phyloP scores from a whole-genome alignment of 2,888 invertebrate genomes.

The Pharmacophagus antenor region DNA sequence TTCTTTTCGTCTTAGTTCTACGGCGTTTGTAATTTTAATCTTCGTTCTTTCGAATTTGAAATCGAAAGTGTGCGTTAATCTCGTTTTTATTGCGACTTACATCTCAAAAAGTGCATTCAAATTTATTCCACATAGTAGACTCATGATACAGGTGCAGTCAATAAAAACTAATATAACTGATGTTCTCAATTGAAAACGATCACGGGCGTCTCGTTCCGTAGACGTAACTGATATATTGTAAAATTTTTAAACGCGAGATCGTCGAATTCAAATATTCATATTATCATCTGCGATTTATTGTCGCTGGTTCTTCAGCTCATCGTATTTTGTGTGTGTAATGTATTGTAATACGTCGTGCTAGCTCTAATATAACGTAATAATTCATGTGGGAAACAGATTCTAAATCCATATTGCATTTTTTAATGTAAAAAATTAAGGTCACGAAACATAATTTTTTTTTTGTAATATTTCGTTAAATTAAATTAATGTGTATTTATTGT shows the following conservation, averaged over 20 bases:
- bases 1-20: background rate
- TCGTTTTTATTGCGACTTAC: background rate
- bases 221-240: background rate
- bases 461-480: too few relatives aligned
- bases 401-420: too few relatives aligned
- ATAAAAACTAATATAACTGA: slow-evolving; percentile 12
- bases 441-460: too few relatives aligned
- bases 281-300: too few relatives aligned
- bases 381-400: too few relatives aligned
- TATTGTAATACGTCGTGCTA: too few relatives aligned
- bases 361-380: too few relatives aligned
- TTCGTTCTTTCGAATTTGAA: background rate
- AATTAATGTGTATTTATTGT: background rate
- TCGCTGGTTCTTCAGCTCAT: too few relatives aligned
- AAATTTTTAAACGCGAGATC: background rate
- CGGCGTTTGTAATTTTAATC: slow-evolving; percentile 6
- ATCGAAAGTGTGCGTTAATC: background rate
- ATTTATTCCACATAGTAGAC: background rate
- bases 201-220: background rate
- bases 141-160: slow-evolving; percentile 1
- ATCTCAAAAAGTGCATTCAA: background rate
- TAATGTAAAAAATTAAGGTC: too few relatives aligned
- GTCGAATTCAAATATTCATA: too few relatives aligned
- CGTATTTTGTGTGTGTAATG: too few relatives aligned
- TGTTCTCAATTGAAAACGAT: slow-evolving; percentile 9